phyloP scores from a whole-genome alignment of 1,140 invertebrate genomes.

The Telenomus remus region DNA sequence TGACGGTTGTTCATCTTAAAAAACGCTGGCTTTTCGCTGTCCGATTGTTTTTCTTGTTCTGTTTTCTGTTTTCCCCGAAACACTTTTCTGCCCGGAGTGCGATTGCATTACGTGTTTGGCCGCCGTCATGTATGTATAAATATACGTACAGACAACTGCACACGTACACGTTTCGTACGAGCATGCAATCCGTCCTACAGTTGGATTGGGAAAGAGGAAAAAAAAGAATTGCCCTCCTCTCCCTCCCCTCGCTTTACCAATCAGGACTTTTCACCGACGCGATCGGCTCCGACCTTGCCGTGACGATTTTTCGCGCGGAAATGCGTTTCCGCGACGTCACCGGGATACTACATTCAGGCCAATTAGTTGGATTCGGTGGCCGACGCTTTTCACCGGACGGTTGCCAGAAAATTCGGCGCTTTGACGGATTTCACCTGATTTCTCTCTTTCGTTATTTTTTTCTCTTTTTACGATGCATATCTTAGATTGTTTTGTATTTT shows the following conservation, averaged over 20 bases:
- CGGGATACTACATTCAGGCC: too few relatives aligned
- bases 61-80: conserved; percentile 3
- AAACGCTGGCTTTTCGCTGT: background rate
- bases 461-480: background rate
- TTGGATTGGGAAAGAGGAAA: conserved; percentile 12
- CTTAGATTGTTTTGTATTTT: background rate
- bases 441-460: conserved; percentile 1
- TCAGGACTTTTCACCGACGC: conserved; percentile 7
- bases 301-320: conserved; percentile 10
- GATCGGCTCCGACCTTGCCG: background rate
- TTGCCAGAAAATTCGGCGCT: conserved; percentile 3
- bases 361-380: conserved; percentile 15
- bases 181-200: background rate
- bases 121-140: background rate
- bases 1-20: background rate
- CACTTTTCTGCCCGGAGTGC: conserved; percentile 10
- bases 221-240: conserved; percentile 3
- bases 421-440: conserved; percentile 19
- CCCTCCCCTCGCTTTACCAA: too few relatives aligned
- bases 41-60: background rate
- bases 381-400: background rate
- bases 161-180: background rate
- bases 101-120: conserved; percentile 14
- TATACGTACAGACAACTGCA: background rate
- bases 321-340: conserved; percentile 12